Evolutionary conservation across 2,113 vertebrate genomes (phyloP).

Genomic region (Saccopteryx bilineata): DNA sequence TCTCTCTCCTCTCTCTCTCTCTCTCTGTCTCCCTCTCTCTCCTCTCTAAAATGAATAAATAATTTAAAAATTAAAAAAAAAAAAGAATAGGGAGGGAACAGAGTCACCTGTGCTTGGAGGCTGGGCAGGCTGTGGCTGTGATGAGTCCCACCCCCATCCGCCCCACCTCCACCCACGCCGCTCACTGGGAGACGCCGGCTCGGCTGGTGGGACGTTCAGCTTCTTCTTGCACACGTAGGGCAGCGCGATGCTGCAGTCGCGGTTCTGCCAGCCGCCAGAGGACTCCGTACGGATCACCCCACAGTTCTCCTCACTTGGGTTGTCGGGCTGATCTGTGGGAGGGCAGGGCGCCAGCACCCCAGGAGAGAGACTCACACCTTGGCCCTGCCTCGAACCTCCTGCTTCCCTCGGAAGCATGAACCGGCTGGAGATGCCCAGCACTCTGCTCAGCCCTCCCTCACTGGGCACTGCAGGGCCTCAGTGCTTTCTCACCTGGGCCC

Average conservation of each 20-base stretch:
- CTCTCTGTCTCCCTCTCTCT: no score
- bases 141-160: rapidly evolving
- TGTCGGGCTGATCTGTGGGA: constrained; percentile 93
- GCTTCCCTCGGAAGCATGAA: background rate
- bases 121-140: background rate
- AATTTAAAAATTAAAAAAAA: no score
- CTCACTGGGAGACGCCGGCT: constrained; percentile 87
- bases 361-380: background rate
- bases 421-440: background rate
- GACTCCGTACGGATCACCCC: constrained; percentile 96
- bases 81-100: background rate
- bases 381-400: background rate
- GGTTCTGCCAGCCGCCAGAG: constrained; percentile 96
- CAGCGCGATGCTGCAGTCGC: constrained; percentile 94
- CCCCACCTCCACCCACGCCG: background rate
- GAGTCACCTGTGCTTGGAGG: background rate
- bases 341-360: background rate
- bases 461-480: background rate
- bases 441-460: background rate
- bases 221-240: constrained; percentile 98
- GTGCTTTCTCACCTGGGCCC: background rate
- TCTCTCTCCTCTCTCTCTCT: no score
- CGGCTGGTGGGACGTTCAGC: constrained; percentile 91
- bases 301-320: constrained; percentile 95
- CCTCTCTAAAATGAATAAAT: no score